Percentiles rank a stretch among this genome's conserved stretches.
Conservation (phyloP, 2,888 invertebrate genomes). For the Deroplatys truncata region DNA sequence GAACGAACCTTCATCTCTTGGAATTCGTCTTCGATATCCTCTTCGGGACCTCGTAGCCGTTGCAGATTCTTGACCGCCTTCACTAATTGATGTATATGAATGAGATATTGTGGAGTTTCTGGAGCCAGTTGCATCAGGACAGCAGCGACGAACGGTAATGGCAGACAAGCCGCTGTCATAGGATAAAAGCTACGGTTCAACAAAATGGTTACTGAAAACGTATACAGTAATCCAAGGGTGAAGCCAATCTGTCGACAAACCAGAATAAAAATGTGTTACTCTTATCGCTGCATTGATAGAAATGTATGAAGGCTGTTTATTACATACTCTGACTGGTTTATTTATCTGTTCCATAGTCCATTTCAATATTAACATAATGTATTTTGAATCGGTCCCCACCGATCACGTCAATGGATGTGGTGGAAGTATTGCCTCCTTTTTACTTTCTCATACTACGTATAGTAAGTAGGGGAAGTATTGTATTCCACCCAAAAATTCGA, state of each 20-base stretch:
- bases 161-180: slow-evolving; percentile 57
- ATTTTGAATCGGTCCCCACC: too few species aligned
- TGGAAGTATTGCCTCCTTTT: too few species aligned
- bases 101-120: slow-evolving; percentile 70
- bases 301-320: too few species aligned
- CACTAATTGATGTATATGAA: slow-evolving; percentile 54
- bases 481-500: too few species aligned
- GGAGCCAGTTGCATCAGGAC: slow-evolving; percentile 66
- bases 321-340: too few species aligned
- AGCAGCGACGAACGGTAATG: slow-evolving; percentile 58
- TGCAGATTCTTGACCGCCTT: slow-evolving; percentile 62
- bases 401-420: too few species aligned
- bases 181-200: slow-evolving; percentile 53
- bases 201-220: slow-evolving; percentile 69
- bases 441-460: too few species aligned
- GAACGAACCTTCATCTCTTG: slow-evolving; percentile 52
- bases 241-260: slow-evolving; percentile 47
- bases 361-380: too few species aligned
- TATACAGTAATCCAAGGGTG: slow-evolving; percentile 63
- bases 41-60: slow-evolving; percentile 60
- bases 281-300: too few species aligned
- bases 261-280: neutral
- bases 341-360: too few species aligned
- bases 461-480: too few species aligned
- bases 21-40: slow-evolving; percentile 61